Percentiles rank a stretch among this genome's conserved stretches.
Conservation (phyloP, 2,888 invertebrate species). For the Eupithecia dodoneata region DNA sequence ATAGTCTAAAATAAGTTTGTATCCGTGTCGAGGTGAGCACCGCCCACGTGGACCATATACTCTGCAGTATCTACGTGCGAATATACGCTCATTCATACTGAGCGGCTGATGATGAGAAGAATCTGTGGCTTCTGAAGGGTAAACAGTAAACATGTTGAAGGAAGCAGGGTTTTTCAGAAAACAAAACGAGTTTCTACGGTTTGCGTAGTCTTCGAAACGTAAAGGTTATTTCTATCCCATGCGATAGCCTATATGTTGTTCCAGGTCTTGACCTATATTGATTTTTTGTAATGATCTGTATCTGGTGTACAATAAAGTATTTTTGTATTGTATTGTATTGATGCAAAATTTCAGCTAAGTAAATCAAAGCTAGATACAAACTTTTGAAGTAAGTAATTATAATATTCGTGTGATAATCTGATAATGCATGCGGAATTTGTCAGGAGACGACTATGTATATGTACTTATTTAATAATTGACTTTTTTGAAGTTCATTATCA, state of each 20-base stretch:
- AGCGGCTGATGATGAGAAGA: not conserved
- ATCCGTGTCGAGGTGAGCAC: constrained; percentile 57
- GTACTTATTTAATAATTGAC: no score
- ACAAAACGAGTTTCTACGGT: not conserved
- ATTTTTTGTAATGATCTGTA: no score
- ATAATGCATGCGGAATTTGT: not conserved
- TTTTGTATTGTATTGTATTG: no score
- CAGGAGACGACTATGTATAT: not conserved
- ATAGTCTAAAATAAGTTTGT: constrained; percentile 52
- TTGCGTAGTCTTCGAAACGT: not conserved
- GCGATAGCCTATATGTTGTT: not conserved
- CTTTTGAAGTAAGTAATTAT: no score
- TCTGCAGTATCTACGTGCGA: not conserved
- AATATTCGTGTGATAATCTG: no score
- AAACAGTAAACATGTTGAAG: not conserved
- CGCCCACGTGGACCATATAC: constrained; percentile 15
- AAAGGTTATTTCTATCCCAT: not conserved
- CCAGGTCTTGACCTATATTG: not conserved
- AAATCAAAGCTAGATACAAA: no score
- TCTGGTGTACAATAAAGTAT: no score
- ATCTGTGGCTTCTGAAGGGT: not conserved
- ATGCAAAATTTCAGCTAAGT: no score
- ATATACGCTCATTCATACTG: not conserved
- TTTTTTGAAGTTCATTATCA: no score
- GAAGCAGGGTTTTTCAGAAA: not conserved